Conservation (phyloP, 1,140 invertebrate genomes). For the Drosophila arawakana region DNA sequence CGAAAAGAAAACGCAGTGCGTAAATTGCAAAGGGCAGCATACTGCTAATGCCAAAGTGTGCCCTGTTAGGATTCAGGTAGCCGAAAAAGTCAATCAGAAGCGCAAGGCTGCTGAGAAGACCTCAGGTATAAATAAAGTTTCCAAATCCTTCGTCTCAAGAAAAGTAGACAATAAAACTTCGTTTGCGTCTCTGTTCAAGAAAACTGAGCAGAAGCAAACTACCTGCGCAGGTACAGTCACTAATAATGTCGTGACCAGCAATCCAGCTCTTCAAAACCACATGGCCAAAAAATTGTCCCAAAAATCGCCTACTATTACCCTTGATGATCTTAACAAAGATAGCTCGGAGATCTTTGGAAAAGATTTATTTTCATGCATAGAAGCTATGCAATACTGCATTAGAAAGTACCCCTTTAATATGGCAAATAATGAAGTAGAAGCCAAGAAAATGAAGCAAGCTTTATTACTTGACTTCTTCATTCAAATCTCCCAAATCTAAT, state of each 20-base stretch:
- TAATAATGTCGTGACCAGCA: neutral
- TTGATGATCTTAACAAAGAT: neutral
- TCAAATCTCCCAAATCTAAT: neutral
- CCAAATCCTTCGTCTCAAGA: neutral
- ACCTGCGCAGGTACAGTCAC: neutral
- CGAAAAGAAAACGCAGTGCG: neutral
- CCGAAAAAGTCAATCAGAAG: neutral
- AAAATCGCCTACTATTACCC: neutral
- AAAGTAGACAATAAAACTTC: neutral
- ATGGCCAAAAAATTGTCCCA: no score
- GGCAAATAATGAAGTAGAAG: neutral
- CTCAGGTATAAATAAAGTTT: neutral
- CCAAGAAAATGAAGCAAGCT: neutral
- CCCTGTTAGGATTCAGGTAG: neutral
- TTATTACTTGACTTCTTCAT: conserved; percentile 3
- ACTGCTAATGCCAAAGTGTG: neutral
- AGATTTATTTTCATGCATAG: neutral
- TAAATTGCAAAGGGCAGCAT: conserved; percentile 1
- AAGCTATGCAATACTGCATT: neutral
- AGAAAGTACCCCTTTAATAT: neutral
- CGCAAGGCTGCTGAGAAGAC: neutral
- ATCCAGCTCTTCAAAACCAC: no score
- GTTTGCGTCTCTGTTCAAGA: neutral
- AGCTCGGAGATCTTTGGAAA: neutral
- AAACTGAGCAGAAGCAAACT: neutral